Evolutionary conservation across 2,113 vertebrate species (phyloP), one percentile per base, ranked within the genome.

Genomic region (Podarcis cretensis): DNA sequence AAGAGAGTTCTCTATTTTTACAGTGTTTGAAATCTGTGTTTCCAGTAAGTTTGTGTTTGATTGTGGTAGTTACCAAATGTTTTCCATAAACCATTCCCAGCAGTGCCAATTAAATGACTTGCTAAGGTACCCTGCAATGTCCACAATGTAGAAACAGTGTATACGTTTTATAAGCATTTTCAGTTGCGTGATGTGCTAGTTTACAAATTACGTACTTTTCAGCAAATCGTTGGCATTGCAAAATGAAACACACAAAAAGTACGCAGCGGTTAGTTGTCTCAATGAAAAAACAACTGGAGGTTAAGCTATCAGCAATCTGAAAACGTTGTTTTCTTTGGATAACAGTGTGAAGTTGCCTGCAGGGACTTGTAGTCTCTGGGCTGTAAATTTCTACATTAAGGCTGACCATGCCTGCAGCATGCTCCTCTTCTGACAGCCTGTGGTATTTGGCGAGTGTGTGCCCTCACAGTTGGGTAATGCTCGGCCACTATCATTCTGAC

Each of bases 401-500:
- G 65, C 37, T 87, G 4, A 83, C 35, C 66, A 65, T 40, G 75
- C 40, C 9, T 18, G 6, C 7, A 27, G 68, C 12, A 12, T 59
- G 0, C 20, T 48, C 77, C 0, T 30, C 43, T 84, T 68, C 9
- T 80, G 75, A 77, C 81, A 81, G 87, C 81, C 89, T 68, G 5
- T 84, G 69, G 81, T 20, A 5, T 35, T 83, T 87, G 90, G 81
- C 37, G 30, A 35, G 40, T 71, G 3, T 74, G 71, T 76, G 77
- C 23, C 83, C 74, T 89, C 37, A 25, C 71, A 0, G 18, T 88
- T 81, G 43, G 10, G 2, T 75, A 59, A 85, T 54, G 25, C 5
- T 87, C 71, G 32, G 87, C 80, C 81, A 21, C 80, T 59, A 87
- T 89, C 85, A 12, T 84, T 95, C 88, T 90, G 65, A 89, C 78